Conservation (phyloP, 1,140 invertebrate genomes). For the Callitettix versicolor region DNA sequence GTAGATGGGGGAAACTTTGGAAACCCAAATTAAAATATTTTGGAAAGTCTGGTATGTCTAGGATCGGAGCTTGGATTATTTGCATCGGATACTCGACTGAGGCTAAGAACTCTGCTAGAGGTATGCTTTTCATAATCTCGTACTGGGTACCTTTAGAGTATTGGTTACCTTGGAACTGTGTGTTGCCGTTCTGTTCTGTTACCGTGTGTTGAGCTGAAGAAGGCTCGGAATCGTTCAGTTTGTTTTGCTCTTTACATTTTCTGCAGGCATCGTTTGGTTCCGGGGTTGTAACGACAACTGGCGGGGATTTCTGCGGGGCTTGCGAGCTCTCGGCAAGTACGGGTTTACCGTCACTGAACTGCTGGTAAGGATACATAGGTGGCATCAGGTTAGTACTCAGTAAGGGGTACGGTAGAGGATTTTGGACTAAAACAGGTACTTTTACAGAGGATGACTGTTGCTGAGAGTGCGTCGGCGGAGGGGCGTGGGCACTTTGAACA, state of each 20-base stretch:
- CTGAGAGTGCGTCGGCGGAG: neutral
- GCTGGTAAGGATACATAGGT: conserved; percentile 4
- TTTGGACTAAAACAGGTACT: neutral
- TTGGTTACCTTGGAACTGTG: neutral
- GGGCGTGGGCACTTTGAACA: neutral
- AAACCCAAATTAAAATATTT: conserved; percentile 23
- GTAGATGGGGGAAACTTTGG: conserved; percentile 12
- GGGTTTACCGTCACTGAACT: conserved; percentile 3
- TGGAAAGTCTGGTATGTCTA: conserved; percentile 20
- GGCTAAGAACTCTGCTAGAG: conserved; percentile 24
- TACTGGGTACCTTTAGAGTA: neutral
- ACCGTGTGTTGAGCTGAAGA: conserved; percentile 8
- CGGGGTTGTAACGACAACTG: no score
- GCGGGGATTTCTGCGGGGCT: conserved; percentile 2
- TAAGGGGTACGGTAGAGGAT: conserved; percentile 13
- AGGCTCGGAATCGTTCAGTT: conserved; percentile 9
- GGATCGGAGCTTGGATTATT: conserved; percentile 26
- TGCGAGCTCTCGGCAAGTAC: neutral
- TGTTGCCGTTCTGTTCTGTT: neutral
- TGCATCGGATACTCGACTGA: conserved; percentile 28
- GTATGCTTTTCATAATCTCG: conserved; percentile 23
- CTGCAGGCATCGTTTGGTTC: conserved; percentile 2
- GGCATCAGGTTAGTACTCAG: conserved; percentile 6
- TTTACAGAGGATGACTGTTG: neutral
- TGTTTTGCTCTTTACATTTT: conserved; percentile 1